Percentiles rank a stretch among this genome's conserved stretches.
Conservation (phyloP, 2,113 vertebrate species). For the Trichechus manatus region DNA sequence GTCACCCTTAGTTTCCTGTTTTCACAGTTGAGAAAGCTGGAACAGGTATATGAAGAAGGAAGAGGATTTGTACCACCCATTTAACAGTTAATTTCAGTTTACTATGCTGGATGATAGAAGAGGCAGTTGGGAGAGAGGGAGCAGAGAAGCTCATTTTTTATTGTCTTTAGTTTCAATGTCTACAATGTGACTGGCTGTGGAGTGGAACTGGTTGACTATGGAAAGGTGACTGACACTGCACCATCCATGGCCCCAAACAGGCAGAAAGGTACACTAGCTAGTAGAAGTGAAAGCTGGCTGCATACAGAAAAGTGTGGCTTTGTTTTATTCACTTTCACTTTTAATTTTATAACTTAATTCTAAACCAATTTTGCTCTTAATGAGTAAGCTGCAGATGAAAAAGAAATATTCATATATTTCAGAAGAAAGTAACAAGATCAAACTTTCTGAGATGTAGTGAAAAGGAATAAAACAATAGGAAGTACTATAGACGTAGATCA, state of each 20-base stretch:
- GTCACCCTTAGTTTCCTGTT: background rate
- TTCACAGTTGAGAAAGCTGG: background rate
- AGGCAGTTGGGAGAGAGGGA: background rate
- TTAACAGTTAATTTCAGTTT: background rate
- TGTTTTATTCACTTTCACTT: constrained; percentile 12
- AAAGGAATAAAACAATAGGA: background rate
- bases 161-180: background rate
- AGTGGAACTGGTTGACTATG: background rate
- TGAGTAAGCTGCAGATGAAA: background rate
- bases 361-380: background rate
- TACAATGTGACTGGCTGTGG: background rate
- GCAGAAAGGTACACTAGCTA: background rate
- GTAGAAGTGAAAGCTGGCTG: background rate
- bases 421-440: background rate
- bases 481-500: background rate
- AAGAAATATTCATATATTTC: background rate
- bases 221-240: background rate
- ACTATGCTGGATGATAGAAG: background rate
- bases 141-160: background rate
- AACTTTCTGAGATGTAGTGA: background rate
- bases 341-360: background rate
- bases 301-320: background rate
- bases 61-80: background rate
- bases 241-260: background rate
- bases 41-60: background rate